Evolutionary conservation across 2,797 vertebrate species (phyloP), one percentile per base, ranked within the genome.

Genomic region (Enteromius thamalakanensis): DNA sequence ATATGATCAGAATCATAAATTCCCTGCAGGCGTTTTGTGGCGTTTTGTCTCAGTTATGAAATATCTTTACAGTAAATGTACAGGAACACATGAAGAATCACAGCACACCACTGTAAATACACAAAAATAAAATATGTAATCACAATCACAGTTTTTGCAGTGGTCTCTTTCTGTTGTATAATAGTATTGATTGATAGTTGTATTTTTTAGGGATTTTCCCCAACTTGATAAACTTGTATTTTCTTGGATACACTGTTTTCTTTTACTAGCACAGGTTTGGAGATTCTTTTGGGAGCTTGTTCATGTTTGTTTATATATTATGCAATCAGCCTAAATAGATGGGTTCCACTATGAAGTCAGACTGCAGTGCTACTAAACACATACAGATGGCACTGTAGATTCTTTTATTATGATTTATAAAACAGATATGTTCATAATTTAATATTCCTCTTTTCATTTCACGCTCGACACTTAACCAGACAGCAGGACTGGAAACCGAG

Each of bases 161-260:
- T 93, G n/a, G 70, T 93, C 90, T 93, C 91, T 91, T 89, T 90
- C 91, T 90, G 93, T 94, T 93, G 93, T 93, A 94, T 94, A 94
- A 7, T 2, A 19, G 17, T 19, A 51, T 19, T 51, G 17, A 51
- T 19, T 51, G 5, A 49, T 40, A 40, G 8, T 40, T 9, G 6
- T 40, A 40, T 9, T 53, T 32, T 53, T 21, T 47, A 34, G 34
- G 34, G 34, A 34, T 34, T 34, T 37, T 37, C 37, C 37, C 37
- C 37, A 37, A 37, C 37, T 37, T 37, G 37, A 37, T 37, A 37
- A 37, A 37, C 6, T 37, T 37, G 37, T 37, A 37, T 37, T 37
- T 37, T 37, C 37, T 37, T 37, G 37, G 37, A 40, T 40, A 40
- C 8, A 9, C 19, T 53, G 51, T 19, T 21, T 19, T 53, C 51